Percentiles rank a stretch among this genome's conserved stretches.
Conservation (phyloP, 2,113 vertebrate genomes). For the Daubentonia madagascariensis region DNA sequence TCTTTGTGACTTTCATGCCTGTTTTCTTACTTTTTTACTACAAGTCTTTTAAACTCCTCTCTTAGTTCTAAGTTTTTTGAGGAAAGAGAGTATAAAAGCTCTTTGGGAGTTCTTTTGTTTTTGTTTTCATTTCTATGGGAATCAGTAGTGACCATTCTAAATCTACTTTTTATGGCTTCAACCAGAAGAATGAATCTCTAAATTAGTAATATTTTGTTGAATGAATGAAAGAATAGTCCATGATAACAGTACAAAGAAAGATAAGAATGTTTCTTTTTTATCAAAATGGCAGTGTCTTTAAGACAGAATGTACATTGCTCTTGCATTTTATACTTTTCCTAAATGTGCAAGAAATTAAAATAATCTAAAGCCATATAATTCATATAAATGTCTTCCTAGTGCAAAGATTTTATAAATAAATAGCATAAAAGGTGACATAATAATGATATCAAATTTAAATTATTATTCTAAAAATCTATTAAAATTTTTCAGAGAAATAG, state of each 20-base stretch:
- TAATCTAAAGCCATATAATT: background rate
- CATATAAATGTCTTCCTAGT: background rate
- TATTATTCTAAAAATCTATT: background rate
- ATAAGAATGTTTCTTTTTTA: background rate
- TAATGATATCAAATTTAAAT: constrained; percentile 25
- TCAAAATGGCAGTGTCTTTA: background rate
- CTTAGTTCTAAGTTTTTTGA: background rate
- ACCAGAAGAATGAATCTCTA: background rate
- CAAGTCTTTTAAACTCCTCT: background rate
- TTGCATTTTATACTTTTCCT: constrained; percentile 20
- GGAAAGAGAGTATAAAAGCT: background rate
- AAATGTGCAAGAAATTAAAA: constrained; percentile 4
- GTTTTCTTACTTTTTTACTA: background rate
- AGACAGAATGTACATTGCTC: background rate
- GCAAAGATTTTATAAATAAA: background rate
- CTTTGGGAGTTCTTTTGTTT: background rate
- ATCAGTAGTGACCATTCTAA: background rate
- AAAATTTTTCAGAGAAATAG: background rate
- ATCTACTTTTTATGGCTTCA: background rate
- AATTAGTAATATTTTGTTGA: constrained; percentile 1
- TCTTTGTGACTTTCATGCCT: background rate
- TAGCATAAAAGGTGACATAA: background rate
- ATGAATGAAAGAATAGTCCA: background rate
- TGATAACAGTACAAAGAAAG: background rate
- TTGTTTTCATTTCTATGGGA: background rate